Base-by-base conservation (phyloP, 2,113 vertebrate species). In the Channa argus region DNA sequence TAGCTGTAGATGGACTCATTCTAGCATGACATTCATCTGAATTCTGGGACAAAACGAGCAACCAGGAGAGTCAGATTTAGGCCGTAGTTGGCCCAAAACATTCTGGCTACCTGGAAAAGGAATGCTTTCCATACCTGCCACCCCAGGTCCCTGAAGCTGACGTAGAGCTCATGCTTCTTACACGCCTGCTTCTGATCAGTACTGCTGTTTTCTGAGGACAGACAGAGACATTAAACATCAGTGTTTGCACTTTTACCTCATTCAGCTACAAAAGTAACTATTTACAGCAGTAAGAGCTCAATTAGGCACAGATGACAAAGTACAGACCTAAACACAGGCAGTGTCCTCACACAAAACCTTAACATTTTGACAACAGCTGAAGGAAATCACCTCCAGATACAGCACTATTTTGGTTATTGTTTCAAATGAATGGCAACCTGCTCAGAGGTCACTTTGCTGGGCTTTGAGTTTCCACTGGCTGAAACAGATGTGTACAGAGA, bases 131-230 rank as follows among this genome's bases (percentile, higher is more conserved):
- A 86, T 94, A 99, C 97, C 96, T 99, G 97, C 97, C 97, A 99
- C 71, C 97, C 97, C 77, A 99, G 94, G 91, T 99, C 97, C 7
- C 96, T 95, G 95, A 99, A 99, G 81, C 97, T 99, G 94, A 99
- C 97, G 9, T 97, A 98, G 60, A 99, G 95, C 88, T 98, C 97
- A 0, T 98, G 97, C 86, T 98, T 98, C 95, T 97, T 98, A 79
- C 97, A 99, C 10, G 97, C 97, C 90, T 99, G 97, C 64, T 96
- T 89, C 94, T 97, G 97, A 89, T 98, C 96, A 0, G 92, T 92
- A 80, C 96, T 98, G 95, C 96, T 97, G 93, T 97, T 97, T 80
- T 98, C 97, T 98, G 93, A 7, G 0, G 36, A 84, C 5, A 75
- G 38, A 60, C 38, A 68, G 52, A 77, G 34, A 44, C 41, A 65